A percentile compares a stretch with the other conserved stretches of the same genome.
These are phyloP conservation scores for Pelecanoides urinatrix DNA, from an alignment of 2,113 vertebrate genomes.

Conservation along the genomic window DNA sequence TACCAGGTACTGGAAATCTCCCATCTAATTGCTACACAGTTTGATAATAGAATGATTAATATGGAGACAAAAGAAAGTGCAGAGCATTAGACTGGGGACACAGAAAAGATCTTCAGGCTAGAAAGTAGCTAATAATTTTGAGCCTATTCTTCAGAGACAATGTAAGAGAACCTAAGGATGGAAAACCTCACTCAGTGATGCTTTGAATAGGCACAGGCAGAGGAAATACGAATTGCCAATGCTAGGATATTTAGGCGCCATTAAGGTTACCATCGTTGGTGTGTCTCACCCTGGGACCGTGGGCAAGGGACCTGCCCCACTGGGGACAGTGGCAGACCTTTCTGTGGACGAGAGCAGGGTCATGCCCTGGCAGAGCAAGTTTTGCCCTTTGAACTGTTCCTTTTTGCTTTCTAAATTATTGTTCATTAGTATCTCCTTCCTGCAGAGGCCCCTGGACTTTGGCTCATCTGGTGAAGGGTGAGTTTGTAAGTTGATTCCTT, in stretches of 20 bases:
- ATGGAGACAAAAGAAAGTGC: not conserved
- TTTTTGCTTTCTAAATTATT: constrained; percentile 9
- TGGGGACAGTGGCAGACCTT: not conserved
- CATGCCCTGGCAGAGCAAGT: not conserved
- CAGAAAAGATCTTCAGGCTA: not conserved
- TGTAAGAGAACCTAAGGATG: not conserved
- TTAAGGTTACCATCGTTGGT: not conserved
- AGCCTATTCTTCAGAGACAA: not conserved
- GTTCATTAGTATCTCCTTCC: constrained; percentile 7
- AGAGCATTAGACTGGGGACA: not conserved
- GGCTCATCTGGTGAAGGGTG: not conserved
- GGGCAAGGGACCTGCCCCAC: not conserved
- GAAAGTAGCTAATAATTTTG: not conserved
- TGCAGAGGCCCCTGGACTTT: not conserved
- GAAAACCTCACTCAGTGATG: not conserved
- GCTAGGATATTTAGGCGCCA: not conserved
- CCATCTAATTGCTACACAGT: not conserved
- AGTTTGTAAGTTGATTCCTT: not conserved
- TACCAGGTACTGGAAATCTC: not conserved
- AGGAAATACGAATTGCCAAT: not conserved
- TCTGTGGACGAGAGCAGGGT: not conserved
- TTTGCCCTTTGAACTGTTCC: not conserved
- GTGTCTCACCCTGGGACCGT: not conserved
- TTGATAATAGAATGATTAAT: not conserved
- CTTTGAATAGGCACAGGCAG: not conserved